These are phyloP conservation scores for Anarrhichthys ocellatus DNA, from an alignment of 2,113 vertebrate genomes.

Conservation along the genomic window DNA sequence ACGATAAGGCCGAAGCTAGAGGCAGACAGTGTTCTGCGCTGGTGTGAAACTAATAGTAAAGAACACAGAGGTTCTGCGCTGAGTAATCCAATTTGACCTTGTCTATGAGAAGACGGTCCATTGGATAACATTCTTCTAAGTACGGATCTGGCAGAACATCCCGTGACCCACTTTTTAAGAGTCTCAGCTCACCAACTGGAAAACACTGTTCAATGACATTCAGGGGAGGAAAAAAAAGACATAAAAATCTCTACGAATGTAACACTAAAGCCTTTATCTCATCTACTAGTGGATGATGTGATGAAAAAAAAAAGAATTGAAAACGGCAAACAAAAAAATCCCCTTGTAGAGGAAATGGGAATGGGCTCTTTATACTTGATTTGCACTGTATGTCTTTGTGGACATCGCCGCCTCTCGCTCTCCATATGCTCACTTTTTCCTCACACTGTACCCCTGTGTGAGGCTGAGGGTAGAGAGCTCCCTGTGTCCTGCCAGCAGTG, in stretches of 20 bases:
- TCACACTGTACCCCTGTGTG: constrained; percentile 68
- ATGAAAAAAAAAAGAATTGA: constrained; percentile 20
- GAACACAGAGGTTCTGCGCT: constrained; percentile 66
- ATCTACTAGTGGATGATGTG: constrained; percentile 30
- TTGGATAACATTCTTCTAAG: constrained; percentile 61
- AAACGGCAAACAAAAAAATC: constrained; percentile 5
- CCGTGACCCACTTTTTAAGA: constrained; percentile 67
- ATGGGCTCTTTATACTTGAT: constrained; percentile 23
- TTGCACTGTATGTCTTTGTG: constrained; percentile 65
- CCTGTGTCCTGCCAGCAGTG: constrained; percentile 61
- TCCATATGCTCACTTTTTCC: constrained; percentile 55
- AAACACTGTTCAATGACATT: constrained; percentile 44
- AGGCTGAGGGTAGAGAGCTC: constrained; percentile 80
- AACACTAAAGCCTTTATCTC: constrained; percentile 20
- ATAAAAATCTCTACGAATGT: constrained; percentile 23
- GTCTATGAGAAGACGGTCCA: constrained; percentile 60
- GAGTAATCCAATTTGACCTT: constrained; percentile 75
- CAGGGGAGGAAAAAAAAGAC: constrained; percentile 3
- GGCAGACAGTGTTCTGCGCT: constrained; percentile 56
- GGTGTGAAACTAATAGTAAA: constrained; percentile 69
- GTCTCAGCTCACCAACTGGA: constrained; percentile 58
- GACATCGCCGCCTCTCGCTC: constrained; percentile 19
- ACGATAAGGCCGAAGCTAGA: constrained; percentile 39
- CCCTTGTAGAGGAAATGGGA: constrained; percentile 26
- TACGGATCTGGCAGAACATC: constrained; percentile 57